Evolutionary conservation across 2,888 invertebrate genomes (phyloP), one percentile per base, ranked within the genome.

Genomic region (Xanthorhoe designata): DNA sequence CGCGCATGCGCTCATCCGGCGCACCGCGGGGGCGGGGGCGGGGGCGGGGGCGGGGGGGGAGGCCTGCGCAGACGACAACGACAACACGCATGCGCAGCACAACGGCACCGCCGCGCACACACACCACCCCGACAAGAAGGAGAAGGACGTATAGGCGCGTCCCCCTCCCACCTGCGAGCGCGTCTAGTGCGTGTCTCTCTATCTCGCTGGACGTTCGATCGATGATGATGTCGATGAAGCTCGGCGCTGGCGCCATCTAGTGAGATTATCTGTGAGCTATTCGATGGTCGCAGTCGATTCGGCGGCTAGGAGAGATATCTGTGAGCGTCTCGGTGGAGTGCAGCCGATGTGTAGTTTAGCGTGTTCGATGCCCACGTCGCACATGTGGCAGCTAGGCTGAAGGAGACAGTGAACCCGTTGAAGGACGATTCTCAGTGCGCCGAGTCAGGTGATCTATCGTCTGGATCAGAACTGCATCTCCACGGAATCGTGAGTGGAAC

Each of bases 1-100:
- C 80, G 95, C 96, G 80, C 89, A 84, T 79, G 78, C 77, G 68
- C 86, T 86, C 71, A 78, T 90, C 54, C 76, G 76, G 9, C 80
- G 78, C 75, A 79, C n/a, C n/a, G n/a, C 78, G 49, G 73, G 58
- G 24, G 4, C 54, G 50, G 49, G 42, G 58, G 17, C 45, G 62
- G 49, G 8, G 60, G 18, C 78, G 49, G 73, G 58, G 24, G 4
- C 54, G 50, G 49, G 42, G 58, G 17, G 50, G 62, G 49, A 17
- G 60, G 18, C 42, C 38, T 13, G 1, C 13, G 50, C 47, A n/a
- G 51, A 49, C 47, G 53, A 15, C 60, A 61, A 63, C 57, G 65
- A 62, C 57, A 61, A 64, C 61, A 24, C 61, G 66, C 45, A 50
- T 18, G 45, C 53, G 15, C 24, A 59, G 17, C 17, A 5, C 47